Evolutionary conservation across 2,113 vertebrate genomes (phyloP).

Genomic region (Menura novaehollandiae): DNA sequence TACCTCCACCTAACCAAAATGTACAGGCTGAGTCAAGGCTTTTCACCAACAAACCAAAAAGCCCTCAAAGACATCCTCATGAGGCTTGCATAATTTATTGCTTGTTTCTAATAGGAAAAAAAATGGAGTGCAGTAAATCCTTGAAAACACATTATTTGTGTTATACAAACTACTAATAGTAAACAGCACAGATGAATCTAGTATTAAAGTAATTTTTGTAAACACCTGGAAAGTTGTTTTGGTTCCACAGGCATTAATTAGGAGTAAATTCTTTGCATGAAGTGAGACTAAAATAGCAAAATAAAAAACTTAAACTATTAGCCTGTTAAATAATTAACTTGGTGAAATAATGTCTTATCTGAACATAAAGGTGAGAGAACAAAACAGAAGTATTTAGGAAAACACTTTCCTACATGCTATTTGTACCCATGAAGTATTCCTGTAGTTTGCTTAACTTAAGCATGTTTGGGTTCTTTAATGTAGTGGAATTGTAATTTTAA

Average conservation of each 20-base stretch:
- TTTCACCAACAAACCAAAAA: not conserved
- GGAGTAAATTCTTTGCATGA: not conserved
- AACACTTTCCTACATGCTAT: not conserved
- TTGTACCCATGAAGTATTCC: not conserved
- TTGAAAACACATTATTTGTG: not conserved
- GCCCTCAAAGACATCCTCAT: not conserved
- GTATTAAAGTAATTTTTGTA: not conserved
- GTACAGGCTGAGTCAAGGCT: not conserved
- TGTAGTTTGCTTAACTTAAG: not conserved
- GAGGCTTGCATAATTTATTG: not conserved
- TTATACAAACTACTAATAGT: not conserved
- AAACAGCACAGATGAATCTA: not conserved
- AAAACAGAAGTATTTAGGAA: not conserved
- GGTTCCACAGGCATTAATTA: not conserved
- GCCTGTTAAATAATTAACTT: not conserved
- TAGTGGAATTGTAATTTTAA: not conserved
- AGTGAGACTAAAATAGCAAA: not conserved
- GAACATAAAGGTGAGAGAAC: not conserved
- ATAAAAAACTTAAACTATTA: not conserved
- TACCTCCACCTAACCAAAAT: not conserved
- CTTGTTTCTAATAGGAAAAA: not conserved
- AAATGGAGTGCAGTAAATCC: not conserved
- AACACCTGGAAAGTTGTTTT: not conserved
- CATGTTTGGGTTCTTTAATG: not conserved
- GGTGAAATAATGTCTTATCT: not conserved